Evolutionary conservation across 1,140 invertebrate species (phyloP), one percentile per base, ranked within the genome.

Genomic region (Heliothis subflexa): DNA sequence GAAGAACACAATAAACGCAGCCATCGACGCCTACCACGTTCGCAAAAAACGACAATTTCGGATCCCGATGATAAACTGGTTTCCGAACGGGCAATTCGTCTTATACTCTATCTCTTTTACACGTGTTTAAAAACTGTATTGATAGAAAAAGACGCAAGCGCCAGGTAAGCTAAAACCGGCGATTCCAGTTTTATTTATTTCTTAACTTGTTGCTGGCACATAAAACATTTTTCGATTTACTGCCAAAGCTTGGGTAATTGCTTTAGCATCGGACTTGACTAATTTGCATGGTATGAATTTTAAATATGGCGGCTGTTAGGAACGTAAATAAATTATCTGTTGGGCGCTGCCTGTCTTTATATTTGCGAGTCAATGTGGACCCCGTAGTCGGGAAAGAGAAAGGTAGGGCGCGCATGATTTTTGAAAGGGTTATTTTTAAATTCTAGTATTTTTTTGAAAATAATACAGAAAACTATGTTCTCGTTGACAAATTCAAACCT

Each of bases 181-280:
- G 78, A 75, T 78, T 78, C 87, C 83, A 86, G 81, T 89, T 87
- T 90, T 90, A 90, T 91, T 92, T 91, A 92, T 93, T 91, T 92
- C 89, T 93, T 92, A 92, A 93, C 90, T 93, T 93, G 86, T 86
- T 88, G 83, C 82, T 81, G 82, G 78, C 85, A 85, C 83, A 87
- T 88, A 89, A 91, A 89, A 79, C 81, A 89, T 89, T 89, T 87
- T 90, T 90, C 88, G 83, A 88, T 86, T 88, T 89, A 89, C 74
- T 72, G 40, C 81, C 73, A 81, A 86, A 81, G 78, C 80, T 79
- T 82, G 40, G 81, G 83, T 87, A 88, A 89, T 89, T 86, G 82
- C 83, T 80, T 87, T 76, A 62, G 79, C 81, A 81, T 84, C 78
- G 73, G 55, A 81, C 78, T 80, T 85, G 85, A 88, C 81, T 89